phyloP scores from a whole-genome alignment of 2,888 invertebrate species.

The Cheilosia soror region DNA sequence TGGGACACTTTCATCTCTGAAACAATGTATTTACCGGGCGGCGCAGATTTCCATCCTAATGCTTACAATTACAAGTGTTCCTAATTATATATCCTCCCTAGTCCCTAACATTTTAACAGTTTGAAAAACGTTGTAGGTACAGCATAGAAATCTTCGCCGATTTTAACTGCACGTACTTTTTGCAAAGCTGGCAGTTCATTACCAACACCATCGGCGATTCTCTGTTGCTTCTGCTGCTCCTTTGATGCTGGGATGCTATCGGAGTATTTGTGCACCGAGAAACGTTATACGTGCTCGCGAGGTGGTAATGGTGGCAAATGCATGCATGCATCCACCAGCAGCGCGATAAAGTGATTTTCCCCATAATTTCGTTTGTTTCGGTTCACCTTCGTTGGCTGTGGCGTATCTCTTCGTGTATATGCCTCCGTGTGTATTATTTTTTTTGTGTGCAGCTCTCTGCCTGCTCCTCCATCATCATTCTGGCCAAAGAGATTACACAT shows the following conservation, averaged over 20 bases:
- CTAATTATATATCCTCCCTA: slow-evolving; percentile 21
- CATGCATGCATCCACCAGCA: slow-evolving; percentile 71
- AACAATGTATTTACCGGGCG: not conserved
- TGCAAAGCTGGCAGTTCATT: slow-evolving; percentile 11
- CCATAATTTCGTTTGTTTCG: slow-evolving; percentile 74
- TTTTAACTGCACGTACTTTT: not conserved
- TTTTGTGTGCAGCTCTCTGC: slow-evolving; percentile 25
- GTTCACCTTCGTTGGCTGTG: slow-evolving; percentile 67
- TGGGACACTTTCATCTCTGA: not conserved
- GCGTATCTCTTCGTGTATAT: slow-evolving; percentile 12
- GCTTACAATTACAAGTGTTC: not conserved
- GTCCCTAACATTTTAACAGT: not conserved
- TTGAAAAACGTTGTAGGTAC: slow-evolving; percentile 29
- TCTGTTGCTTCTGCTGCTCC: slow-evolving; percentile 49
- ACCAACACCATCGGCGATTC: slow-evolving; percentile 32
- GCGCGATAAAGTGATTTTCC: slow-evolving; percentile 68
- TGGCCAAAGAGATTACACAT: slow-evolving; percentile 68
- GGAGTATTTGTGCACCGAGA: slow-evolving; percentile 52
- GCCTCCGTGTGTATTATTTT: slow-evolving; percentile 12
- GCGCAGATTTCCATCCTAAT: not conserved
- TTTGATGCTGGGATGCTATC: slow-evolving; percentile 56
- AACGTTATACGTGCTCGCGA: slow-evolving; percentile 17
- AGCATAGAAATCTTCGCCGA: slow-evolving; percentile 1
- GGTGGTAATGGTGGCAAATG: slow-evolving; percentile 61
- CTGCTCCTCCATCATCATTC: slow-evolving; percentile 66